Evolutionary conservation across 2,797 vertebrate genomes (phyloP).

Genomic region (Chelon labrosus): DNA sequence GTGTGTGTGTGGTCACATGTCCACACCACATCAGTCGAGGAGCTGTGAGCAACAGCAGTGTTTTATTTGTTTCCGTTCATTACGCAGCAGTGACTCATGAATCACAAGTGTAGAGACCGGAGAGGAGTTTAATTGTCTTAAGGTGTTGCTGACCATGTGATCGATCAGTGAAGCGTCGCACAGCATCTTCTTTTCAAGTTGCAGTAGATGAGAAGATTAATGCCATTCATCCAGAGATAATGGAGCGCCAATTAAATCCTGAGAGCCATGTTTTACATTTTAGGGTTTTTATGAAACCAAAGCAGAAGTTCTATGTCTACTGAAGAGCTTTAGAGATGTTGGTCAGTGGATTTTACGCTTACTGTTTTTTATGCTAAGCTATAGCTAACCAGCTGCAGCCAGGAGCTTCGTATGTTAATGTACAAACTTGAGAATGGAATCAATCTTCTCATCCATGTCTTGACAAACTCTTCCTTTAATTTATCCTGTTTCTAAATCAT

Average conservation of each 20-base stretch:
- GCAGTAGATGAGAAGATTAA: not conserved
- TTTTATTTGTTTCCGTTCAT: constrained; percentile 45
- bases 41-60: constrained; percentile 38
- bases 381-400: too few species aligned
- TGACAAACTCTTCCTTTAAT: not conserved
- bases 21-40: constrained; percentile 30
- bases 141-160: constrained; percentile 46
- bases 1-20: constrained; percentile 42
- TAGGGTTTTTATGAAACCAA: not conserved
- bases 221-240: not conserved
- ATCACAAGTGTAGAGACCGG: constrained; percentile 40
- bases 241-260: too few species aligned
- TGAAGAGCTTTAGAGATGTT: not conserved
- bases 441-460: not conserved
- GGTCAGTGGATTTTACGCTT: not conserved
- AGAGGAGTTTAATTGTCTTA: constrained; percentile 43
- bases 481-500: constrained; percentile 6
- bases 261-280: constrained; percentile 2
- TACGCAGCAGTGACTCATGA: constrained; percentile 39
- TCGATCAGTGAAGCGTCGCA: constrained; percentile 15
- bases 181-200: constrained; percentile 2
- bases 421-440: not conserved
- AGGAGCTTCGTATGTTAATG: too few species aligned
- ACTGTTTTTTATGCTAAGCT: too few species aligned
- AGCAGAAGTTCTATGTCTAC: not conserved